Evolutionary conservation across 2,113 vertebrate species (phyloP).

Genomic region (Paradoxurus hermaphroditus): DNA sequence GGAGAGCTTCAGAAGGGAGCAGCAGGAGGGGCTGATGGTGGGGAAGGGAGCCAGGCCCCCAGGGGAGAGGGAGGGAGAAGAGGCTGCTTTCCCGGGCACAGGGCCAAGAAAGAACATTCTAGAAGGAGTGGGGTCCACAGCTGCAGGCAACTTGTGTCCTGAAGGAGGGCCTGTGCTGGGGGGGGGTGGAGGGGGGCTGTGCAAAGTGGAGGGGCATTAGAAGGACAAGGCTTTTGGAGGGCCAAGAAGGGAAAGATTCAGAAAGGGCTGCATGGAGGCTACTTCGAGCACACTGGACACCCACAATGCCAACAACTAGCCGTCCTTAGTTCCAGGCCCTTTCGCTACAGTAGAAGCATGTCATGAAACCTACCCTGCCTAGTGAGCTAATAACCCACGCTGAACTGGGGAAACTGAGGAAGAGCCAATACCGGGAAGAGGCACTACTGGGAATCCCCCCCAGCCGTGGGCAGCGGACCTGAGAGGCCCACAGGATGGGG

Average conservation of each 20-base stretch:
- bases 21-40: conserved; percentile 41
- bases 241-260: not conserved
- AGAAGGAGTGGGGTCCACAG: not conserved
- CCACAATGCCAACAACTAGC: too few species aligned
- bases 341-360: fast-evolving
- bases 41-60: conserved; percentile 45
- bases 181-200: fast-evolving
- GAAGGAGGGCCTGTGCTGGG: fast-evolving
- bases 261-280: not conserved
- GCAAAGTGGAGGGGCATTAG: not conserved
- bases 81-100: not conserved
- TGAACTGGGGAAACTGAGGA: not conserved
- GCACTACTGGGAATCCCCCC: not conserved
- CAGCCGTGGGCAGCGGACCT: not conserved
- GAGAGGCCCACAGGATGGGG: not conserved
- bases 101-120: not conserved
- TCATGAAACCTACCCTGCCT: too few species aligned
- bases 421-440: not conserved
- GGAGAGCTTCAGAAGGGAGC: conserved; percentile 52
- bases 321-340: not conserved
- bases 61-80: not conserved
- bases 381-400: too few species aligned
- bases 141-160: not conserved
- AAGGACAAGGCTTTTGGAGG: not conserved
- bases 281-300: too few species aligned